Base-by-base conservation (phyloP, 2,797 vertebrate species). In the Tauraco hartlaubi region DNA sequence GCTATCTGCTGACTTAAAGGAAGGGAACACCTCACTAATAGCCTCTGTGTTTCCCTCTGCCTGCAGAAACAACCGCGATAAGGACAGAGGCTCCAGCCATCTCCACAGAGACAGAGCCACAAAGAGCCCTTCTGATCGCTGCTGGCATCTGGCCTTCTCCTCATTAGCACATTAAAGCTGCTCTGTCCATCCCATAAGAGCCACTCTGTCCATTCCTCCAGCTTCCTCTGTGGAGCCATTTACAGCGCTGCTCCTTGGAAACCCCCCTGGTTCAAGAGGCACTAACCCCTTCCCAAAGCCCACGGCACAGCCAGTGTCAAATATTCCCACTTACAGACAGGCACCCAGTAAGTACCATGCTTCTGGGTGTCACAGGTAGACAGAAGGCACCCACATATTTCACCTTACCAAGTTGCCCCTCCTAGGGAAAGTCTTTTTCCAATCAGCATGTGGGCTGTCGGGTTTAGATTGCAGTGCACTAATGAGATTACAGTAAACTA, bases 131-230 rank as follows among this genome's bases (percentile, higher is more conserved):
- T 98, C 97, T 97, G 97, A 98, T 97, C 15, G 12, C 69, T 82
- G 54, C 94, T 77, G 97, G 97, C 98, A 98, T 98, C 97, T 98
- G 97, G 97, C 97, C 97, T 98, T 93, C 93, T 96, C 95, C 97
- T 98, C 96, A 97, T 98, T 98, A 98, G 97, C 98, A 98, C 98
- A 98, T 98, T 98, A 98, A 98, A 98, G 98, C 97, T 91, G 92
- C 96, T 98, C 98, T 96, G 97, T 98, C 96, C 96, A 97, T 97
- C 97, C 95, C 90, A 96, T 98, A 97, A 96, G 96, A 98, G 96
- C 97, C 35, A 85, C 98, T 98, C 98, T 98, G 97, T 98, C 97
- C 97, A 96, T 96, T 96, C 43, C 77, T 73, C 93, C 80, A 78
- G 71, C 81, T 49, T 94, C 83, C 94, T 98, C 98, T 98, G 83